Base-by-base conservation (phyloP, 2,888 invertebrate genomes). In the Scelioninae gen. 2 region DNA sequence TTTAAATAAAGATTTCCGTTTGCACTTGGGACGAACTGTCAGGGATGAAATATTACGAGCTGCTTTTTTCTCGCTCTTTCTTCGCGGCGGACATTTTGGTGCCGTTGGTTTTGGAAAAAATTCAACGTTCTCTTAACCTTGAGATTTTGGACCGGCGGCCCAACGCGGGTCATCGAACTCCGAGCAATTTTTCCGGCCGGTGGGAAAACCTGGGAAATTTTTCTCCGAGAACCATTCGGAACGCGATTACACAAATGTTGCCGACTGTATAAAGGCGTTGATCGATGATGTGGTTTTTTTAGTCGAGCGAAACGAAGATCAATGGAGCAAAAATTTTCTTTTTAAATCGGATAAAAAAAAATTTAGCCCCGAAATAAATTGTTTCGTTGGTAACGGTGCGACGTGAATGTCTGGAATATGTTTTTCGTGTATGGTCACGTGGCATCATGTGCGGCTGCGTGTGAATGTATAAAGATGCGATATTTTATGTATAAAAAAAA, bases 161-260 rank as follows among this genome's bases (percentile, higher is more conserved):
- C 13, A n/a, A n/a, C n/a, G n/a, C n/a, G 43, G 57, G 57, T 57
- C 65, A 48, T 7, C 13, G 48, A 67, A 67, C 65, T 57, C 18
- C 0, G n/a, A 22, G 57, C 37, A 37, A 65, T 46, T 65, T 65
- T 67, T 41, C 57, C 57, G 11, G 28, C 13, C 41, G 52, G 28
- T 52, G 55, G 19, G 55, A 55, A 65, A 65, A 37, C 41, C 11
- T 50, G 52, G 63, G n/a, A 28, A 63, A 63, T 46, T 16, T 31
- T 15, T 19, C 35, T 18, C 39, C 39, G 22, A 25, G 11, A 11
- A 9, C 45, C 43, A 37, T 50, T 41, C 19, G 35, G 11, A 37
- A 53, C 9, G 53, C 31, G n/a, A 53, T 64, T 22, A 57, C 10
- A n/a, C 22, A 55, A 48, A 48, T 48, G 48, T 19, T 48, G 9